These are phyloP conservation scores for Perca schrenkii DNA, from an alignment of 2,113 vertebrate species.

Conservation along the genomic window DNA sequence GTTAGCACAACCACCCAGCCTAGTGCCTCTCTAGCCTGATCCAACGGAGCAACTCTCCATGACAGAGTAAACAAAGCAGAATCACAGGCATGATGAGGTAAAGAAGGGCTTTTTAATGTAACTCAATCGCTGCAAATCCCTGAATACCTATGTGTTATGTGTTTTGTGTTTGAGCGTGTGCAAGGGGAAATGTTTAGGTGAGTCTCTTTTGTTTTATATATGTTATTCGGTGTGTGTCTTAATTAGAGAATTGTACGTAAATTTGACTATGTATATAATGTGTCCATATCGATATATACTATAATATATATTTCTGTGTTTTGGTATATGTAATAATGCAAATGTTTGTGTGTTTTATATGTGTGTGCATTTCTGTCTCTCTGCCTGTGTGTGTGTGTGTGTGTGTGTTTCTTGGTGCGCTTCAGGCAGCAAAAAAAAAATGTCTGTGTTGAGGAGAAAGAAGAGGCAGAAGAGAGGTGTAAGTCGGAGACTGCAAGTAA, in stretches of 20 bases:
- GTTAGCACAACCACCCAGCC: conserved; percentile 70
- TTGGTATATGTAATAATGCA: conserved; percentile 43
- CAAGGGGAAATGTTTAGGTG: conserved; percentile 17
- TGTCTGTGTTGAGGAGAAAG: conserved; percentile 63
- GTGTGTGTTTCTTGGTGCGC: conserved; percentile 45
- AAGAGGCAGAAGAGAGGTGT: conserved; percentile 59
- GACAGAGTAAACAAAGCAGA: conserved; percentile 71
- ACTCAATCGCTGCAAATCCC: conserved; percentile 31
- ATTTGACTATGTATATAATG: conserved; percentile 10
- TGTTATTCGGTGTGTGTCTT: conserved; percentile 6
- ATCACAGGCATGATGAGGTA: conserved; percentile 62
- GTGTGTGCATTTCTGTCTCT: conserved; percentile 4
- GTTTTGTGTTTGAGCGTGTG: conserved; percentile 33
- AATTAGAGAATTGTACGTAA: conserved; percentile 16
- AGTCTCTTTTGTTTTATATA: conserved; percentile 36
- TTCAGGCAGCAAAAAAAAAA: conserved; percentile 48
- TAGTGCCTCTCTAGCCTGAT: conserved; percentile 68
- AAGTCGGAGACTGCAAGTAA: conserved; percentile 73
- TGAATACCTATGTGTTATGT: conserved; percentile 9
- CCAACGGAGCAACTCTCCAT: conserved; percentile 64
- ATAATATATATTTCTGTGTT: conserved; percentile 26
- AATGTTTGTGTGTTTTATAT: conserved; percentile 29
- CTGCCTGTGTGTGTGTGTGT: not conserved
- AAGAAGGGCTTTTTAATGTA: conserved; percentile 30
- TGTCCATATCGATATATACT: conserved; percentile 19